phyloP scores from a whole-genome alignment of 1,140 invertebrate genomes.

The Pseudomyrmex sp. region DNA sequence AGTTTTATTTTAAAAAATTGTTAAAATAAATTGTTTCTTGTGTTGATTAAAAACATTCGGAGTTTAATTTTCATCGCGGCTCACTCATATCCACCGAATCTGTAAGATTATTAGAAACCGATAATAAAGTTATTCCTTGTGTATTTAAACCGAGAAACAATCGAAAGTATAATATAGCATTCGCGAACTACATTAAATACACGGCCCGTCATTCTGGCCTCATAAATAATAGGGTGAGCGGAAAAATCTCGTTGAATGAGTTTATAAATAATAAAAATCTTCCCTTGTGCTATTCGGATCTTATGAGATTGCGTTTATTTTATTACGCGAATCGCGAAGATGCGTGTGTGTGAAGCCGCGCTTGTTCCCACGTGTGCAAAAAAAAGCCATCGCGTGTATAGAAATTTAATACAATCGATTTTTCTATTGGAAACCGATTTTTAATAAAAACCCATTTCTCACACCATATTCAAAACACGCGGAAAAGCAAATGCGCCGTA shows the following conservation, averaged over 20 bases:
- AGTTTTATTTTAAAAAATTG: not conserved
- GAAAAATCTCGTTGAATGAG: constrained; percentile 25
- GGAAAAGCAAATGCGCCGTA: not conserved
- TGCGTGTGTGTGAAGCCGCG: not conserved
- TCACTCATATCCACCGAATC: not conserved
- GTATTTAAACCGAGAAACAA: too few species aligned
- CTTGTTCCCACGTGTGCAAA: not conserved
- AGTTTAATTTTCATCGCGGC: too few species aligned
- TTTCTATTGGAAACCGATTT: constrained; percentile 6
- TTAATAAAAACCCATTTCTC: too few species aligned
- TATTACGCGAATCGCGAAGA: constrained; percentile 10
- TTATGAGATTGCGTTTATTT: constrained; percentile 43
- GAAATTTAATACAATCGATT: constrained; percentile 34
- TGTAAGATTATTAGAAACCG: not conserved
- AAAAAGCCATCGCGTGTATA: not conserved
- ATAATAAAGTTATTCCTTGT: not conserved
- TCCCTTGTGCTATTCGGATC: not conserved
- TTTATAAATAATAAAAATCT: constrained; percentile 67
- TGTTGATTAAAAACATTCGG: too few species aligned
- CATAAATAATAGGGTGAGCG: constrained; percentile 58
- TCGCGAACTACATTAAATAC: not conserved
- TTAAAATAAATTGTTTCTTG: too few species aligned
- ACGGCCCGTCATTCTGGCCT: not conserved
- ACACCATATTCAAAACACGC: too few species aligned
- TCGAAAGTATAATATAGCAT: not conserved